phyloP scores from a whole-genome alignment of 2,113 vertebrate species.

The Nestor notabilis region DNA sequence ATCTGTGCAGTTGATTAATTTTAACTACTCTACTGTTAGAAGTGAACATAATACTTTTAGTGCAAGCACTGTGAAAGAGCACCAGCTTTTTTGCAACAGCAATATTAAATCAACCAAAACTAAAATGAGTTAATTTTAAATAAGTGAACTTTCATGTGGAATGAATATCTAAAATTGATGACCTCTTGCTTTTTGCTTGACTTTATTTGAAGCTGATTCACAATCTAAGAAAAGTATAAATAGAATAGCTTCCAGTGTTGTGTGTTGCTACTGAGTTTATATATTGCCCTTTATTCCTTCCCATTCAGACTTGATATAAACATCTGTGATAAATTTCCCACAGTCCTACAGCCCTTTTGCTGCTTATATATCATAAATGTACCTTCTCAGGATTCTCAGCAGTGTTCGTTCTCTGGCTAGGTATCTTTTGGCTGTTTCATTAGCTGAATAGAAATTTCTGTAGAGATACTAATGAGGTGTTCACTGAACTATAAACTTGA shows the following conservation, averaged over 20 bases:
- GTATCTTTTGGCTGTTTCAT: not conserved
- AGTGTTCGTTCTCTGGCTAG: not conserved
- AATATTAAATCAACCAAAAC: not conserved
- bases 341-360: not conserved
- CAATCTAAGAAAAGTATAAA: not conserved
- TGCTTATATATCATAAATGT: not conserved
- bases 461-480: not conserved
- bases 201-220: not conserved
- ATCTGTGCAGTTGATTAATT: fast-evolving
- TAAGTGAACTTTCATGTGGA: not conserved
- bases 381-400: not conserved
- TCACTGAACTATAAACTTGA: not conserved
- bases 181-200: not conserved
- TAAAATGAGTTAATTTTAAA: not conserved
- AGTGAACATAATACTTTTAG: not conserved
- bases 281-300: not conserved
- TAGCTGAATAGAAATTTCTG: not conserved
- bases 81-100: not conserved
- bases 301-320: not conserved
- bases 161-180: not conserved
- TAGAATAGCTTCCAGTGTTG: not conserved
- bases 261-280: not conserved
- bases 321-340: not conserved
- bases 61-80: not conserved
- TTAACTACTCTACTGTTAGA: not conserved